Conservation (phyloP, 2,797 vertebrate genomes). For the Sylvilagus floridanus region DNA sequence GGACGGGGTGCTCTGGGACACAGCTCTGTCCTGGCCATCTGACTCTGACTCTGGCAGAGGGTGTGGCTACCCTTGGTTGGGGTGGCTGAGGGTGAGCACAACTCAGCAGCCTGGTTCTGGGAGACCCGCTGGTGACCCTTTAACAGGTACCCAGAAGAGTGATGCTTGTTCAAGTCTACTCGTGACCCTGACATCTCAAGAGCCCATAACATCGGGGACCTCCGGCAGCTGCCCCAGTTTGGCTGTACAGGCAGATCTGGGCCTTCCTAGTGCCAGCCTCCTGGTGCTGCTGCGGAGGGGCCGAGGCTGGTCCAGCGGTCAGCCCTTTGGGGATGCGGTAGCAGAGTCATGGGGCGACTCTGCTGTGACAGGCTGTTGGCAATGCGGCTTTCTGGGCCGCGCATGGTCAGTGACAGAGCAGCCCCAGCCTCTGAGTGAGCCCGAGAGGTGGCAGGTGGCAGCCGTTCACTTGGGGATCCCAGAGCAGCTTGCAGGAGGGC, state of each 20-base stretch:
- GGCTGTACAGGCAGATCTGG: not conserved
- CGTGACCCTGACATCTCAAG: not conserved
- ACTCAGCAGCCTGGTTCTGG: not conserved
- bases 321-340: not conserved
- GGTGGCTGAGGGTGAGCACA: not conserved
- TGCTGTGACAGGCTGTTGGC: slow-evolving; percentile 45
- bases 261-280: not conserved
- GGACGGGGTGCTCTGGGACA: not conserved
- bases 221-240: not conserved
- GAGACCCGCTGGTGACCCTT: not conserved
- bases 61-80: not conserved
- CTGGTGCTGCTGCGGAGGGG: not conserved
- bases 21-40: not conserved
- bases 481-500: not conserved
- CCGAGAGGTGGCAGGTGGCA: not conserved
- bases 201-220: not conserved
- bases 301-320: not conserved
- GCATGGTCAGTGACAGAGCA: not conserved
- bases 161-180: not conserved
- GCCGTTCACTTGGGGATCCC: accelerated
- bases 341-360: not conserved
- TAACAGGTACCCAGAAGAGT: not conserved
- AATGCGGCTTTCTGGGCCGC: not conserved
- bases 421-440: not conserved
- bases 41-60: not conserved